phyloP scores from a whole-genome alignment of 1,140 invertebrate species.

The Leguminivora glycinivorella region DNA sequence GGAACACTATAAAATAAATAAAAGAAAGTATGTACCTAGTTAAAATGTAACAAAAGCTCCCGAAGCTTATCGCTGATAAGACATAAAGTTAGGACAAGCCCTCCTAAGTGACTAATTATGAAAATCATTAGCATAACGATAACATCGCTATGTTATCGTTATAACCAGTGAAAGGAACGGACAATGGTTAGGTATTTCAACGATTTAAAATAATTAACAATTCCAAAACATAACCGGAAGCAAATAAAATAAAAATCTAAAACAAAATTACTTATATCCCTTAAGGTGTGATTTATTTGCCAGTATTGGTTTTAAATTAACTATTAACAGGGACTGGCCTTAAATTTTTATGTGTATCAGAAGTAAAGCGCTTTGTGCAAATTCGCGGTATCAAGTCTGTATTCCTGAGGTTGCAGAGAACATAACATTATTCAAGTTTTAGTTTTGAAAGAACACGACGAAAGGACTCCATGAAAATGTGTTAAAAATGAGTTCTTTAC shows the following conservation, averaged over 20 bases:
- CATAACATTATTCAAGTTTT: too few species aligned
- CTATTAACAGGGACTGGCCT: constrained; percentile 46
- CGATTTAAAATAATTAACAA: constrained; percentile 1
- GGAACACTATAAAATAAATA: neutral
- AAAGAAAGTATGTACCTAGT: neutral
- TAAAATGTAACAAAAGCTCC: neutral
- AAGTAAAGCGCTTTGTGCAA: constrained; percentile 60
- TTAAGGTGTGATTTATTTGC: constrained; percentile 51
- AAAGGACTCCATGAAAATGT: too few species aligned
- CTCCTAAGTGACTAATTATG: neutral
- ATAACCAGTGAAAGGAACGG: constrained; percentile 8
- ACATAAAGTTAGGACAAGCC: neutral
- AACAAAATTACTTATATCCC: constrained; percentile 36
- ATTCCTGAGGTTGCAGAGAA: too few species aligned
- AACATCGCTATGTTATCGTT: too few species aligned
- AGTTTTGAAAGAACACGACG: too few species aligned
- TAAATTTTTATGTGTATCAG: constrained; percentile 55
- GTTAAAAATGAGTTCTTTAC: too few species aligned
- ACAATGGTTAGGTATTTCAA: neutral
- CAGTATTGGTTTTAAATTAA: constrained; percentile 56
- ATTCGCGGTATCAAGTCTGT: too few species aligned
- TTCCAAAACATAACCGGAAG: constrained; percentile 5
- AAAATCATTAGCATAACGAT: constrained; percentile 6
- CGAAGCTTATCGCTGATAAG: neutral
- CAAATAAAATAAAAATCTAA: constrained; percentile 6